Conservation (phyloP, 2,888 invertebrate species). For the Hemaris fuciformis region DNA sequence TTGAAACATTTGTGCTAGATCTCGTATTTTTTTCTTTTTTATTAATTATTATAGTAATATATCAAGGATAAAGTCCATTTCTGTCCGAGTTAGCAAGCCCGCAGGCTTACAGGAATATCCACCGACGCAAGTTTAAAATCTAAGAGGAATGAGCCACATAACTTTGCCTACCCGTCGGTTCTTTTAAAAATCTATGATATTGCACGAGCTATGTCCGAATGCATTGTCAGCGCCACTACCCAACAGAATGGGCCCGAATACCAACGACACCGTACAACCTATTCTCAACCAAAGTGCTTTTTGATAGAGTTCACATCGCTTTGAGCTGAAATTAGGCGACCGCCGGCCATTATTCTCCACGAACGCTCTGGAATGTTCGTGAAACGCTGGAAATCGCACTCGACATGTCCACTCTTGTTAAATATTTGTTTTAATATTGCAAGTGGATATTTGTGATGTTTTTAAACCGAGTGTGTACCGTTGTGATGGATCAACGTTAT, state of each 20-base stretch:
- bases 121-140: not conserved
- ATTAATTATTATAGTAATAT: not conserved
- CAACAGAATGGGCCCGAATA: conserved; percentile 6
- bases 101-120: not conserved
- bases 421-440: conserved; percentile 31
- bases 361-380: conserved; percentile 15
- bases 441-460: conserved; percentile 14
- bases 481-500: not conserved
- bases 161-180: conserved; percentile 5
- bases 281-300: not conserved
- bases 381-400: conserved; percentile 19
- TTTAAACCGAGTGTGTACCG: conserved; percentile 24
- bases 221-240: conserved; percentile 20
- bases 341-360: conserved; percentile 22
- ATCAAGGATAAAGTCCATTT: not conserved
- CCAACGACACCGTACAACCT: not conserved
- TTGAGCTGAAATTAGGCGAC: not conserved
- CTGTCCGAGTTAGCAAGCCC: not conserved
- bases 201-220: conserved; percentile 16
- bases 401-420: conserved; percentile 23
- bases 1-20: not conserved
- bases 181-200: conserved; percentile 11
- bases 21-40: too few relatives aligned
- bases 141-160: not conserved
- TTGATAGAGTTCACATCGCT: not conserved